These are phyloP conservation scores for Dermatemys mawii DNA, from an alignment of 2,113 vertebrate genomes.

Conservation along the genomic window DNA sequence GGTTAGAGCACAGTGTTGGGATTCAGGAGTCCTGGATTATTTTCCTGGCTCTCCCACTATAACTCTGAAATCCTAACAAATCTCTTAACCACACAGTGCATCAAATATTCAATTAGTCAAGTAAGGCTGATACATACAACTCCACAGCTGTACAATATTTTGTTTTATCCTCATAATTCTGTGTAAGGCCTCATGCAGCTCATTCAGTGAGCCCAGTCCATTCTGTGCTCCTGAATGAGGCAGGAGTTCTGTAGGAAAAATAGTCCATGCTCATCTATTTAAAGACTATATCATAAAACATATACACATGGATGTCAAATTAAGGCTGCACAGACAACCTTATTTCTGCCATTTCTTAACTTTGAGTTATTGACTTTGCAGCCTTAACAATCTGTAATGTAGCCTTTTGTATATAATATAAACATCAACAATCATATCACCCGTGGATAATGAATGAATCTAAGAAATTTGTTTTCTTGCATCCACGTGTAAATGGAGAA, in stretches of 20 bases:
- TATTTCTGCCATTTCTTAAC: not conserved
- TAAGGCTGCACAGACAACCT: not conserved
- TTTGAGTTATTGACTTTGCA: not conserved
- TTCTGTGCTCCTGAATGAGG: not conserved
- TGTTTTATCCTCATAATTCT: not conserved
- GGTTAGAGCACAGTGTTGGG: rapidly evolving
- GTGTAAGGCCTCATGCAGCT: not conserved
- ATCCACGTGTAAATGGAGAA: too few species aligned
- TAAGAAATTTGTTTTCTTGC: too few species aligned
- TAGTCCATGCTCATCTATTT: rapidly evolving
- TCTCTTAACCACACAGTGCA: too few species aligned
- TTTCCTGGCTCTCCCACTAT: not conserved
- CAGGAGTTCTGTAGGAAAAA: not conserved
- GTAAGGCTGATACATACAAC: not conserved
- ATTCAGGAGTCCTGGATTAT: not conserved
- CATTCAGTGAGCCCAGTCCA: not conserved
- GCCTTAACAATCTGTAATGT: not conserved
- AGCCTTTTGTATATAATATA: not conserved
- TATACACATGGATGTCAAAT: not conserved
- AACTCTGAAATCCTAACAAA: not conserved
- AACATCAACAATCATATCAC: not conserved
- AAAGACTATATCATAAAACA: rapidly evolving
- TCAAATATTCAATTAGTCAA: too few species aligned
- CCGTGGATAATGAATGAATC: not conserved
- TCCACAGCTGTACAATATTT: not conserved